phyloP scores from a whole-genome alignment of 30 jellyfish, hydroid and myxozoan species.

The Pelagia noctiluca region DNA sequence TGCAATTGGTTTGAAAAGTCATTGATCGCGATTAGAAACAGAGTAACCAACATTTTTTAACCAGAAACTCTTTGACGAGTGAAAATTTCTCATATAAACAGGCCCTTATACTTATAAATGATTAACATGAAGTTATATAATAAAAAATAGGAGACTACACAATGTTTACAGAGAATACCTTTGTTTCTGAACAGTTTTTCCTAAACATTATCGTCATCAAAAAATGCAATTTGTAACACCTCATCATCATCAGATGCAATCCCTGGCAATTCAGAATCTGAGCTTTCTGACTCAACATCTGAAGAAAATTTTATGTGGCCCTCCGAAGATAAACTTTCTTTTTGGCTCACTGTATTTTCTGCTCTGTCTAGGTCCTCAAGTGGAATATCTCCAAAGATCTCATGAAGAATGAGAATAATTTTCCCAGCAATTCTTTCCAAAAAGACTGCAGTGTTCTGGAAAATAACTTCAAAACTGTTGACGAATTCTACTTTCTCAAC shows the following conservation, averaged over 20 bases:
- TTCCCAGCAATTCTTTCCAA: conserved; percentile 6
- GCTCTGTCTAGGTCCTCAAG: neutral
- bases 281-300: neutral
- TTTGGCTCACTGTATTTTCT: neutral
- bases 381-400: conserved; percentile 1
- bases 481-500: conserved; percentile 3
- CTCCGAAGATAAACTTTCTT: neutral
- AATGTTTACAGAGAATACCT: neutral
- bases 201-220: neutral
- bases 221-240: neutral
- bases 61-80: neutral
- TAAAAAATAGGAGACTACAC: neutral
- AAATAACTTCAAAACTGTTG: neutral
- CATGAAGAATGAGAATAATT: conserved; percentile 17
- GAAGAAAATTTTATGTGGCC: neutral
- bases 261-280: neutral
- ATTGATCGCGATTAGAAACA: no score
- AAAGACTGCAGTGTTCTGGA: conserved; percentile 5
- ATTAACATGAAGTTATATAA: no score
- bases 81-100: no score
- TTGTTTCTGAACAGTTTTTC: neutral
- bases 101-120: no score
- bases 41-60: no score
- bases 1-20: no score
- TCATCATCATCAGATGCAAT: neutral